Evolutionary conservation across 2,797 vertebrate genomes (phyloP).

Genomic region (Malurus splendens): DNA sequence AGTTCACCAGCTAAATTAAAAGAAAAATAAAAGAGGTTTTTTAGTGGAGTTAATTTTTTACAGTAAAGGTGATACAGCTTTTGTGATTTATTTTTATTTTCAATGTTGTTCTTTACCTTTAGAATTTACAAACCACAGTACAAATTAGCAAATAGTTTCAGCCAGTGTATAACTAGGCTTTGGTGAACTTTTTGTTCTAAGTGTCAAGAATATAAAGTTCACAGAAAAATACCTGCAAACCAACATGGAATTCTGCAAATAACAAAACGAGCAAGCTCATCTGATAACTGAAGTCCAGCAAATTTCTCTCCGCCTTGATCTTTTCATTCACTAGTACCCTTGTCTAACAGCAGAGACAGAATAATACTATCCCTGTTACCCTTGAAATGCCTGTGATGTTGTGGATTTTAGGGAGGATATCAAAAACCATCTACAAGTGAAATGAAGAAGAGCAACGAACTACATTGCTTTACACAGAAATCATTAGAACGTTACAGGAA

Average conservation of each 20-base stretch:
- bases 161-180: not conserved
- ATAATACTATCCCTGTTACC: not conserved
- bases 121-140: not conserved
- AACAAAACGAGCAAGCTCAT: not conserved
- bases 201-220: not conserved
- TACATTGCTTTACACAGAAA: not conserved
- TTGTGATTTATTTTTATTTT: not conserved
- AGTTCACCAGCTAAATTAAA: constrained; percentile 7
- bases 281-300: not conserved
- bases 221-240: not conserved
- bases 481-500: not conserved
- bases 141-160: not conserved
- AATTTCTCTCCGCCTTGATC: not conserved
- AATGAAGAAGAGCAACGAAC: not conserved
- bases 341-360: not conserved
- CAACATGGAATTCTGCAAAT: not conserved
- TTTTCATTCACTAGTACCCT: not conserved
- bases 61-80: not conserved
- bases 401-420: not conserved
- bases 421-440: not conserved
- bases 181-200: not conserved
- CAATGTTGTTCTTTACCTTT: not conserved
- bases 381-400: not conserved
- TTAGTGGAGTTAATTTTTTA: not conserved
- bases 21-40: not conserved